These are phyloP conservation scores for Nymphalis io DNA, from an alignment of 1,140 invertebrate species.

Conservation along the genomic window DNA sequence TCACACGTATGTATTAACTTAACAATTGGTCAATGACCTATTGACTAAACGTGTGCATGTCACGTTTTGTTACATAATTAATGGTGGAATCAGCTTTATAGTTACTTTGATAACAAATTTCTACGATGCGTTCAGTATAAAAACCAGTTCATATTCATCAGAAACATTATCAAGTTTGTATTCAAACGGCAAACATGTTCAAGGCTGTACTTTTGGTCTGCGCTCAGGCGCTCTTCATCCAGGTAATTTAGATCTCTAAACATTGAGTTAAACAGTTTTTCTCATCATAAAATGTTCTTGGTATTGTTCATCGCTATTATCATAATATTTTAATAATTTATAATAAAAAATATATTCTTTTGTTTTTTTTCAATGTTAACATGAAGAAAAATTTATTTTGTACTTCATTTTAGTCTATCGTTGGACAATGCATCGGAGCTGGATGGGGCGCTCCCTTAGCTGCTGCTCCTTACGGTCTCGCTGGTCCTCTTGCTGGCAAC, in stretches of 20 bases:
- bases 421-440: conserved; percentile 27
- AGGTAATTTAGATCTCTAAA: conserved; percentile 39
- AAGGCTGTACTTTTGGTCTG: conserved; percentile 40
- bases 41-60: no score
- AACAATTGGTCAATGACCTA: no score
- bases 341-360: background rate
- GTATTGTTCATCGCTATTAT: no score
- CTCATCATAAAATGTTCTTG: no score
- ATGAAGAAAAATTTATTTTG: background rate
- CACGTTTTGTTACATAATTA: no score
- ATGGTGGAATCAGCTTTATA: background rate
- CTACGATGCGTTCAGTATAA: background rate
- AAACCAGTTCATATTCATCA: background rate
- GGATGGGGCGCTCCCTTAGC: background rate
- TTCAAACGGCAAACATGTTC: conserved; percentile 31
- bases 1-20: no score
- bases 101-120: background rate
- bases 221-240: conserved; percentile 41
- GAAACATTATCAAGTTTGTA: conserved; percentile 1
- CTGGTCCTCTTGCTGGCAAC: no score
- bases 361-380: background rate
- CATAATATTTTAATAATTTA: no score
- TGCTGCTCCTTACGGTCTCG: conserved; percentile 4
- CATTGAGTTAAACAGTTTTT: no score
- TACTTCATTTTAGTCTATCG: conserved; percentile 24